Base-by-base conservation (phyloP, 2,113 vertebrate genomes). In the Corvus moneduloides region DNA sequence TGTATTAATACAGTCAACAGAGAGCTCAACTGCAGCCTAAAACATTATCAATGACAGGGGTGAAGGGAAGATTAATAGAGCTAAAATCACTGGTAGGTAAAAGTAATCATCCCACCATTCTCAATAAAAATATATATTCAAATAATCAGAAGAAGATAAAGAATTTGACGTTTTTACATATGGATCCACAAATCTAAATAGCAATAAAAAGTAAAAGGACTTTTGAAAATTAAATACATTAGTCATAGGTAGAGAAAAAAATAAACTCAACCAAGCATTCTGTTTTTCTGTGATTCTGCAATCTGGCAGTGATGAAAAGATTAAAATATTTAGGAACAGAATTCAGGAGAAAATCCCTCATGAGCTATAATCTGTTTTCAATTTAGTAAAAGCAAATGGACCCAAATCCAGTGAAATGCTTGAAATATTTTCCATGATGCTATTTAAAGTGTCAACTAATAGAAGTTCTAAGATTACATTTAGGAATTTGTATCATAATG, bases 351-450 rank as follows among this genome's bases (percentile, higher is more conserved):
- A 95, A 94, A 96, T 96, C 87, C 61, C 84, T 63, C 68, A 90
- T 90, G 44, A 94, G 16, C 44, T 84, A 15, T 95, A 95, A 94
- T 96, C 75, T 56, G 26, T 1, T 77, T 93, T 84, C 89, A 93
- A 93, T 95, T 83, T 93, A 81, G 68, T 91, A 93, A 96, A 92
- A 95, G 66, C 58, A 91, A 95, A 92, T 74, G 52, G 79, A 83
- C 49, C 75, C 35, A 92, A 93, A 93, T 90, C 71, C 61, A 55
- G 48, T 21, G 28, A 85, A 91, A 96, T 3, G 0, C 16, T 43
- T 64, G 18, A 89, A 89, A 67, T 86, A 46, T 68, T 83, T 89
- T 84, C 24, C 46, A 69, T 66, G 2, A 69, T 54, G n/a, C 64
- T 89, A 43, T 89, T 87, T 93, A 44, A 83, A 82, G 20, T 66